phyloP scores from a whole-genome alignment of 2,113 vertebrate species.

The Thryonomys swinderianus region DNA sequence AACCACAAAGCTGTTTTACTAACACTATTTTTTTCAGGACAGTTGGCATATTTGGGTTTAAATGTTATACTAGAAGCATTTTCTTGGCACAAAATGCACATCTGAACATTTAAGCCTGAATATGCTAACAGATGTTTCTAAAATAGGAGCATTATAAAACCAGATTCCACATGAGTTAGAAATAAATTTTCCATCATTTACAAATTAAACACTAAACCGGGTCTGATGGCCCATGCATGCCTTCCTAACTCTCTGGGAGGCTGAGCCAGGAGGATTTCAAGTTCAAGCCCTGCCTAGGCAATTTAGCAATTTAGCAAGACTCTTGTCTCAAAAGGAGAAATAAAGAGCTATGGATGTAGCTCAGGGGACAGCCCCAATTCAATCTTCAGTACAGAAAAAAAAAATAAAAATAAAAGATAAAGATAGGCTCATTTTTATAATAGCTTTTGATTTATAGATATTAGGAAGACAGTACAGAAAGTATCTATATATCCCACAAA shows the following conservation, averaged over 20 bases:
- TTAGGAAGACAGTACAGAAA: background rate
- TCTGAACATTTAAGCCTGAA: conserved; percentile 57
- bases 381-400: background rate
- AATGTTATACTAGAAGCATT: conserved; percentile 39
- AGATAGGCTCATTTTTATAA: background rate
- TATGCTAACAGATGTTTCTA: conserved; percentile 56
- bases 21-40: background rate
- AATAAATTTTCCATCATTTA: conserved; percentile 9
- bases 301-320: background rate
- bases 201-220: background rate
- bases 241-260: background rate
- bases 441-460: background rate
- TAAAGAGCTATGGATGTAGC: background rate
- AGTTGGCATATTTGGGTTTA: conserved; percentile 5
- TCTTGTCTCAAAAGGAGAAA: background rate
- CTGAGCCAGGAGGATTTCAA: background rate
- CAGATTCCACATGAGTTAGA: background rate
- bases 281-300: background rate
- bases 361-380: background rate
- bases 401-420: background rate
- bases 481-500: background rate
- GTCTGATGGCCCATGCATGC: background rate
- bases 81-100: conserved; percentile 1
- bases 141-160: conserved; percentile 56
- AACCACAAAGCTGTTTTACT: background rate